These are phyloP conservation scores for Microtus pennsylvanicus DNA, from an alignment of 2,113 vertebrate genomes.

Conservation along the genomic window DNA sequence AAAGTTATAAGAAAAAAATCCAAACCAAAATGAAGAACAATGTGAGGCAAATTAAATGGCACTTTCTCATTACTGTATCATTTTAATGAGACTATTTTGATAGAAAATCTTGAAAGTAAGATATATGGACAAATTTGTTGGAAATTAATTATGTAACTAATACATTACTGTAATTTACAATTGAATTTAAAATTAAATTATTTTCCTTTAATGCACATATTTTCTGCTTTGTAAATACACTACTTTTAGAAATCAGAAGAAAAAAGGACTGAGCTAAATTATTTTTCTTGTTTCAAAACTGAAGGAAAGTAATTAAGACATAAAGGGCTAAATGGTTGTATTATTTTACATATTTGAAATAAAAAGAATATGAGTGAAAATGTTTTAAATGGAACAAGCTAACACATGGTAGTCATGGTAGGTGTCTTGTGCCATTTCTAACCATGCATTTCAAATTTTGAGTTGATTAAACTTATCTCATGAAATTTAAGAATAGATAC, in stretches of 20 bases:
- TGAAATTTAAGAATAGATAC: neutral
- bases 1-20: slow-evolving; percentile 84
- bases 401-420: neutral
- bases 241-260: slow-evolving; percentile 62
- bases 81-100: slow-evolving; percentile 85
- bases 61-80: slow-evolving; percentile 85
- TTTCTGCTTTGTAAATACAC: slow-evolving; percentile 78
- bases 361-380: neutral
- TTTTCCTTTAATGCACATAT: slow-evolving; percentile 73
- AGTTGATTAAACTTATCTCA: neutral
- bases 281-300: slow-evolving; percentile 45
- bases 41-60: slow-evolving; percentile 82
- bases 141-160: slow-evolving; percentile 87
- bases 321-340: neutral
- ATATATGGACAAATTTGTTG: slow-evolving; percentile 72
- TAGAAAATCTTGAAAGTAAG: slow-evolving; percentile 83
- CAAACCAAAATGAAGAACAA: slow-evolving; percentile 80
- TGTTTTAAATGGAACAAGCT: neutral
- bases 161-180: slow-evolving; percentile 84
- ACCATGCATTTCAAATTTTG: neutral
- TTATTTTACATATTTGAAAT: slow-evolving; percentile 15
- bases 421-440: neutral
- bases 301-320: slow-evolving; percentile 51
- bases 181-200: slow-evolving; percentile 80
- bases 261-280: slow-evolving; percentile 56